Evolutionary conservation across 2,888 invertebrate species (phyloP).

Genomic region (Ceramica pisi): DNA sequence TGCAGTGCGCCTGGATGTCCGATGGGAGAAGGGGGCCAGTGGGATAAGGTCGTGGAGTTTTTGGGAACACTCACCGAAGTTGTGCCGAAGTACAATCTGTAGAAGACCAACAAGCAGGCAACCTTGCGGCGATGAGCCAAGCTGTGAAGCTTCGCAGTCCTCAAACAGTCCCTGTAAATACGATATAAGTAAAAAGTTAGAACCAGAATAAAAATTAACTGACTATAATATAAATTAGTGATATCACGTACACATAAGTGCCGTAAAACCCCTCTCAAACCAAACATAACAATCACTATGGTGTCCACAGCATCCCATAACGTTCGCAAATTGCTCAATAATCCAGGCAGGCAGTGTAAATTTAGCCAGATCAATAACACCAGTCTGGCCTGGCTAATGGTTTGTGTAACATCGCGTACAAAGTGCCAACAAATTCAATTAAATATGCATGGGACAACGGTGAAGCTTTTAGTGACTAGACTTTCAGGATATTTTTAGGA

Average conservation of each 20-base stretch:
- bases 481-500: constrained; percentile 15
- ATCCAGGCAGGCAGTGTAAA: constrained; percentile 71
- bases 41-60: no score
- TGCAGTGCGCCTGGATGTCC: no score
- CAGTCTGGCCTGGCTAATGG: constrained; percentile 78
- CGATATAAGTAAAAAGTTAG: no score
- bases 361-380: constrained; percentile 82
- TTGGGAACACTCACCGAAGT: no score
- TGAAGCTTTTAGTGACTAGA: constrained; percentile 42
- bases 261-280: constrained; percentile 6
- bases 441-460: constrained; percentile 40
- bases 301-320: constrained; percentile 73
- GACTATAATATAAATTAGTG: background rate
- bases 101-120: no score
- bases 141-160: no score
- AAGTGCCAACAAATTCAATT: constrained; percentile 43
- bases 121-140: no score
- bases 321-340: constrained; percentile 70
- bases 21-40: no score
- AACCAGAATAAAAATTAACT: background rate
- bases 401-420: constrained; percentile 62
- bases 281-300: constrained; percentile 4
- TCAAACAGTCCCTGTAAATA: no score
- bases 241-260: background rate
- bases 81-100: no score